Evolutionary conservation across 2,113 vertebrate genomes (phyloP).

Genomic region (Scopus umbretta): DNA sequence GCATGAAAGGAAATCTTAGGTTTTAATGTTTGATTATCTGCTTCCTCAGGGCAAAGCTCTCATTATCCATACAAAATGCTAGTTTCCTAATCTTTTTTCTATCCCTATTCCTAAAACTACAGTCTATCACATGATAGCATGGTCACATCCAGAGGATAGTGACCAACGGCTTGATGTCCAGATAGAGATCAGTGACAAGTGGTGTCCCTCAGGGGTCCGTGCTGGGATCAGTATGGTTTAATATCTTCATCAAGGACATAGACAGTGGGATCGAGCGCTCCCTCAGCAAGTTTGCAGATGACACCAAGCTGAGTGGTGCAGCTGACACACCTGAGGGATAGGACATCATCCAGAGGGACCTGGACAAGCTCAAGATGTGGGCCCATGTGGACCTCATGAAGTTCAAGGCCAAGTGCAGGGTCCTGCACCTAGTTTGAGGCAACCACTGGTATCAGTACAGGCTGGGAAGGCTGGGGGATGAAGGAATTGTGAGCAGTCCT

Average conservation of each 20-base stretch:
- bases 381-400: too few relatives aligned
- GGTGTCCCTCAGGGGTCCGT: not conserved
- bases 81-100: not conserved
- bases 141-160: not conserved
- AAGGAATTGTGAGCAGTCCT: too few relatives aligned
- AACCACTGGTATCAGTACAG: too few relatives aligned
- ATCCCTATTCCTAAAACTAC: not conserved
- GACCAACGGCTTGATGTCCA: not conserved
- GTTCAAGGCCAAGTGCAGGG: too few relatives aligned
- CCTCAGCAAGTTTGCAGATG: not conserved
- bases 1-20: not conserved
- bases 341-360: not conserved
- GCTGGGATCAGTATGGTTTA: not conserved
- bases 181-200: not conserved
- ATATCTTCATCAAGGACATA: not conserved
- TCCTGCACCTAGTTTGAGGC: too few relatives aligned
- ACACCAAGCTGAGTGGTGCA: too few relatives aligned
- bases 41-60: not conserved
- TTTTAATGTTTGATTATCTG: not conserved
- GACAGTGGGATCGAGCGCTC: not conserved
- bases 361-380: too few relatives aligned
- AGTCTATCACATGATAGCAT: not conserved
- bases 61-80: not conserved
- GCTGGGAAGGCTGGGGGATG: too few relatives aligned
- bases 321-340: not conserved